A percentile compares a stretch with the other conserved stretches of the same genome.
Evolutionary conservation across 2,113 vertebrate genomes (phyloP).

Genomic region (Eubucco bourcierii): DNA sequence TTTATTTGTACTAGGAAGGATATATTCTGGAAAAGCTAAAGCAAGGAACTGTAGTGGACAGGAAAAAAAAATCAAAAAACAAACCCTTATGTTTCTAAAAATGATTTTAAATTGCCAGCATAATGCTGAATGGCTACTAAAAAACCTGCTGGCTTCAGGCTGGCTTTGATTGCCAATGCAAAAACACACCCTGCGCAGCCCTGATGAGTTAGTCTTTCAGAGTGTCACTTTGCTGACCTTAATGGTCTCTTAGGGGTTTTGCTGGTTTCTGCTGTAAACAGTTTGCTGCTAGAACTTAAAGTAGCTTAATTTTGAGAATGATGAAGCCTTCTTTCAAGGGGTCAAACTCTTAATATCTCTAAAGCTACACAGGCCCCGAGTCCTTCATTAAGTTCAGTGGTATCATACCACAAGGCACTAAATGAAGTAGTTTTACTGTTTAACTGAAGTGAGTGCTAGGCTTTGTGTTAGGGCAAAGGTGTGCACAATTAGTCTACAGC

Average conservation of each 20-base stretch:
- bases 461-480: background rate
- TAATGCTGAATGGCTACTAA: slow-evolving; percentile 6
- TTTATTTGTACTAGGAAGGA: background rate
- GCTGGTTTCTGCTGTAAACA: background rate
- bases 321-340: background rate
- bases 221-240: background rate
- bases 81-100: background rate
- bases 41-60: background rate
- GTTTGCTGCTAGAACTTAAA: background rate
- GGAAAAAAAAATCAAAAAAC: background rate
- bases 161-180: background rate
- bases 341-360: background rate
- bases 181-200: background rate
- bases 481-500: background rate
- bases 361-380: background rate
- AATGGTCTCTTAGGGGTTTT: background rate
- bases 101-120: slow-evolving; percentile 23
- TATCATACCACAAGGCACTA: background rate
- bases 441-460: background rate
- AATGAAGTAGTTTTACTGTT: background rate
- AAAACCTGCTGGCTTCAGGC: background rate
- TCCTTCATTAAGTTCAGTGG: background rate
- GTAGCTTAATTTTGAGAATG: background rate
- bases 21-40: background rate
- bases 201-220: background rate